These are phyloP conservation scores for Syngnathus acus DNA, from an alignment of 2,797 vertebrate genomes.

Conservation along the genomic window DNA sequence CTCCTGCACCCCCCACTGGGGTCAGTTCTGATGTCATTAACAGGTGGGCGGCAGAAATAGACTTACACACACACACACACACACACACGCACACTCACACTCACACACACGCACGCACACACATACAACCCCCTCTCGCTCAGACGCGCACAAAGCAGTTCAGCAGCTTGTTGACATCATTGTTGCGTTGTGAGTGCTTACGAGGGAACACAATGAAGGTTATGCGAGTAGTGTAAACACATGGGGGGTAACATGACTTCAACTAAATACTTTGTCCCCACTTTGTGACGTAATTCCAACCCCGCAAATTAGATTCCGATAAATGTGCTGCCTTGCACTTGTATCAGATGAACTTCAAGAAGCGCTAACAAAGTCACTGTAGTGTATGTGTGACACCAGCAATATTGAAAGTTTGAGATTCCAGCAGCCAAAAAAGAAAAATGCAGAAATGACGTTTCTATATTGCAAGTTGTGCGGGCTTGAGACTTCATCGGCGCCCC, in stretches of 20 bases:
- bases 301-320: too few relatives aligned
- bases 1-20: constrained; percentile 15
- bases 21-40: constrained; percentile 69
- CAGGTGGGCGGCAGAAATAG: constrained; percentile 73
- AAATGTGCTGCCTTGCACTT: neutral
- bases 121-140: neutral
- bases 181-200: constrained; percentile 48
- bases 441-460: too few relatives aligned
- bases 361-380: too few relatives aligned
- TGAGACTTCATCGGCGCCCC: too few relatives aligned
- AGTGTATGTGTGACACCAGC: too few relatives aligned
- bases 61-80: constrained; percentile 1
- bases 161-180: constrained; percentile 61
- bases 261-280: neutral
- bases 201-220: constrained; percentile 13
- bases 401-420: too few relatives aligned
- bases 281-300: neutral
- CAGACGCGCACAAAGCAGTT: constrained; percentile 54
- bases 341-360: too few relatives aligned
- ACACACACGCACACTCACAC: neutral
- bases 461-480: too few relatives aligned
- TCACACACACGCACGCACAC: constrained; percentile 27
- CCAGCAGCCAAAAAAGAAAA: too few relatives aligned
- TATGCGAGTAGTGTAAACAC: neutral
- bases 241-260: neutral